A percentile compares a stretch with the other conserved stretches of the same genome.
These are phyloP conservation scores for Propithecus coquereli DNA, from an alignment of 2,113 vertebrate species.

Conservation along the genomic window DNA sequence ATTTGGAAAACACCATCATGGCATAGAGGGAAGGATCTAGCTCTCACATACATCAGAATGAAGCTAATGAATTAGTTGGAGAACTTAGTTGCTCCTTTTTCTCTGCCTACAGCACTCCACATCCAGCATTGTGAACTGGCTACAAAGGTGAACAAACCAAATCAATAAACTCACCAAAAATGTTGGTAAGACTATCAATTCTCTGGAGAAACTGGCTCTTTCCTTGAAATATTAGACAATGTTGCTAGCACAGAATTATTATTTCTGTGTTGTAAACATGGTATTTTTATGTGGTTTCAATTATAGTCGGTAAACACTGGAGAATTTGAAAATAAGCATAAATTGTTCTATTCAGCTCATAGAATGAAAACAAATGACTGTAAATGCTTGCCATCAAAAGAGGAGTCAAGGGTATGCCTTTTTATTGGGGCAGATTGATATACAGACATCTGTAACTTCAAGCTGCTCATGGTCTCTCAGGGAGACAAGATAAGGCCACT, in stretches of 20 bases:
- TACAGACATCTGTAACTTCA: not conserved
- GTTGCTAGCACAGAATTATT: not conserved
- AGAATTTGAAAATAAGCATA: conserved; percentile 22
- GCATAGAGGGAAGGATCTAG: not conserved
- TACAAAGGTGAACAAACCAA: not conserved
- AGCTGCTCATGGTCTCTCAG: not conserved
- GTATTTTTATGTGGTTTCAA: not conserved
- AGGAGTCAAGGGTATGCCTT: not conserved
- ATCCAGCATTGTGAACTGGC: not conserved
- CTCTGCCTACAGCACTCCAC: not conserved
- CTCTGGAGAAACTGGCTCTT: not conserved
- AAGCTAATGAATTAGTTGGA: not conserved
- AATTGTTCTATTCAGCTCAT: not conserved
- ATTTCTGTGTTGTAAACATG: not conserved
- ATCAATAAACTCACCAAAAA: not conserved
- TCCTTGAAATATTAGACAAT: conserved; percentile 23
- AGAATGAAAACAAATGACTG: conserved; percentile 27
- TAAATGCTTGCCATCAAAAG: not conserved
- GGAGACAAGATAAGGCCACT: not conserved
- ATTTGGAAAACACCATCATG: not conserved
- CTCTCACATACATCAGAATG: not conserved
- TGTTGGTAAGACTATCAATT: not conserved
- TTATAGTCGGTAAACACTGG: not conserved
- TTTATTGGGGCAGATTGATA: not conserved
- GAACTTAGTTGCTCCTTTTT: not conserved